Evolutionary conservation across 2,797 vertebrate species (phyloP), one percentile per base, ranked within the genome.

Genomic region (Nothura maculosa): DNA sequence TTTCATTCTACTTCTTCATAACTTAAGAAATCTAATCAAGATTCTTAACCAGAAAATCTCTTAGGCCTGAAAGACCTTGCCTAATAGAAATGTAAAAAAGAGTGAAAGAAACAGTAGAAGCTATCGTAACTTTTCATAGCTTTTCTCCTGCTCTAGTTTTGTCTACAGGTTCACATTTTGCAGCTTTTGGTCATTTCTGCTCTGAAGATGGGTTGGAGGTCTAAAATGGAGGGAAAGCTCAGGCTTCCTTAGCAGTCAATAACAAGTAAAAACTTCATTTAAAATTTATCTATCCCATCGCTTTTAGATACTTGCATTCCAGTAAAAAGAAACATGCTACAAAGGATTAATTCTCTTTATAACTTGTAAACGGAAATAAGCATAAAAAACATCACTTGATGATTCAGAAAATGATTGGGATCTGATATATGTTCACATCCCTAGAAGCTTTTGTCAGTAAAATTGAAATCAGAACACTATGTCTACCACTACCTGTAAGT

Each of bases 61-160:
- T 42, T n/a, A 38, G 10, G 19, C 11, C 82, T 7, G 48, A 57
- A 36, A 30, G 43, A 25, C n/a, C 32, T 25, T 36, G 32, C 13
- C 0, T 0, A 25, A 50, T 3, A 69, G 36, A 81, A 83, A 38
- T 28, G 10, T 10, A 38, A 88, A 77, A 36, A 47, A 45, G 9
- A 54, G n/a, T 30, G 15, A 79, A 19, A 30, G 13, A 47, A 87
- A 40, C 17, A 69, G 8, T 24, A 58, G n/a, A 86, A 70, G n/a
- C 1, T 2, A 43, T 19, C 25, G 45, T 19, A 13, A 0, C 58
- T 7, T 13, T 3, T 12, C 54, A 48, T 36, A 9, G 0, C 55
- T 60, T 64, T 75, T 60, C 10, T 27, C 38, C 38, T 75, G 14
- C 25, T 79, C 15, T 80, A 67, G 11, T 3, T 57, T 45, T 55